Percentiles rank a stretch among this genome's conserved stretches.
These are phyloP conservation scores for Axea sp. DNA, from an alignment of 2,888 invertebrate species.

Conservation along the genomic window DNA sequence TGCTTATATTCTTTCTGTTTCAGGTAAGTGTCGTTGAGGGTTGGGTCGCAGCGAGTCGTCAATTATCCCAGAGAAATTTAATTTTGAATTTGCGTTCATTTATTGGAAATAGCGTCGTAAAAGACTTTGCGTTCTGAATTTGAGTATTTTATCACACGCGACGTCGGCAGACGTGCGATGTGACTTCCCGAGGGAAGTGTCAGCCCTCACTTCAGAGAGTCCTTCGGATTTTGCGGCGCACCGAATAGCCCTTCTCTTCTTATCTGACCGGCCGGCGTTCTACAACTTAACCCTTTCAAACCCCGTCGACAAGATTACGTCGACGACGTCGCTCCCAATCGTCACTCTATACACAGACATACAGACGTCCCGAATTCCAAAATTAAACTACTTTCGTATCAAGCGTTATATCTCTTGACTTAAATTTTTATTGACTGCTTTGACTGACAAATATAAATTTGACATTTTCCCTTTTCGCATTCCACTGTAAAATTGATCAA, in stretches of 20 bases:
- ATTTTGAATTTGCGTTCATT: constrained; percentile 55
- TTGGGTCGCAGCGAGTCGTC: no score
- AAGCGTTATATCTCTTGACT: constrained; percentile 15
- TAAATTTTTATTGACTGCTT: constrained; percentile 34
- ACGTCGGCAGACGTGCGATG: constrained; percentile 56
- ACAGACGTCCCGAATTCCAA: constrained; percentile 14
- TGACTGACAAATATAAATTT: no score
- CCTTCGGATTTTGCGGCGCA: constrained; percentile 74
- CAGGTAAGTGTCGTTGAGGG: constrained; percentile 66
- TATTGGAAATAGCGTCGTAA: constrained; percentile 54
- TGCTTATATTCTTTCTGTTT: no score
- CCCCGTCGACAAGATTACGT: constrained; percentile 69
- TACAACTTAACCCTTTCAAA: constrained; percentile 78
- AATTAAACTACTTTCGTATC: constrained; percentile 37
- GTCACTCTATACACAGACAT: constrained; percentile 23
- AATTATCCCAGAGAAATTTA: constrained; percentile 43
- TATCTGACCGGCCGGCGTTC: constrained; percentile 77
- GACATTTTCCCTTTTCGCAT: no score
- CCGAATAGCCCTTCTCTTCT: constrained; percentile 71
- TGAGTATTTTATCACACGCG: constrained; percentile 58
- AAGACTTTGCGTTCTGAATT: constrained; percentile 41
- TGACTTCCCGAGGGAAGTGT: constrained; percentile 58
- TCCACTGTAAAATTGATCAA: no score
- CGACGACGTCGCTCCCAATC: constrained; percentile 45
- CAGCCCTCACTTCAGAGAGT: constrained; percentile 57